phyloP scores from a whole-genome alignment of 2,797 vertebrate species.

The Oryzias dopingdopingensis region DNA sequence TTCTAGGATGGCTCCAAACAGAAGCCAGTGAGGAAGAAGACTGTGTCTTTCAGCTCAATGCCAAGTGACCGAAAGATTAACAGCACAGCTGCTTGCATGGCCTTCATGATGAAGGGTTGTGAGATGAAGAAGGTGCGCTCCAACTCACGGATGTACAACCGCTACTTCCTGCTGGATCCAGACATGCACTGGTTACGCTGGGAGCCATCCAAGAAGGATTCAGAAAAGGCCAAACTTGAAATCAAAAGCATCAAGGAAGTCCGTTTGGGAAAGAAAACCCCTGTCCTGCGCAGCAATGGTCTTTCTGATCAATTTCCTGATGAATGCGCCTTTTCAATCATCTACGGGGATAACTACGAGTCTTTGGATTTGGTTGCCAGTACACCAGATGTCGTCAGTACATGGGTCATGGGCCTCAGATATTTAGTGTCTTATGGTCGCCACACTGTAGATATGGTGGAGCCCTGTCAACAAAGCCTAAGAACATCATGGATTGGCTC shows the following conservation, averaged over 20 bases:
- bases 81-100: slow-evolving; percentile 92
- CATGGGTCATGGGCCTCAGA: slow-evolving; percentile 93
- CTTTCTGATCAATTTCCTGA: slow-evolving; percentile 92
- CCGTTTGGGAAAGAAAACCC: slow-evolving; percentile 90
- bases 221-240: slow-evolving; percentile 90
- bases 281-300: slow-evolving; percentile 88
- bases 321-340: slow-evolving; percentile 92
- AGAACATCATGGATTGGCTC: slow-evolving; percentile 92
- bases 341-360: slow-evolving; percentile 93
- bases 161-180: slow-evolving; percentile 88
- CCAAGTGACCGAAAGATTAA: slow-evolving; percentile 90
- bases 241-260: slow-evolving; percentile 93
- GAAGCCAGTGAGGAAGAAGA: slow-evolving; percentile 87
- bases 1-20: slow-evolving; percentile 87
- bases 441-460: slow-evolving; percentile 81
- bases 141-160: slow-evolving; percentile 93
- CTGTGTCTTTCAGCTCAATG: slow-evolving; percentile 93
- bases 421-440: slow-evolving; percentile 90
- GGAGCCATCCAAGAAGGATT: slow-evolving; percentile 94
- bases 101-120: slow-evolving; percentile 93
- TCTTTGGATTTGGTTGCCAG: slow-evolving; percentile 89
- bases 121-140: slow-evolving; percentile 95
- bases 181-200: slow-evolving; percentile 90
- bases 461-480: slow-evolving; percentile 82
- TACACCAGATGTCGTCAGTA: slow-evolving; percentile 88